Percentiles rank a stretch among this genome's conserved stretches.
Evolutionary conservation across 1,140 invertebrate genomes (phyloP).

Genomic region (Cydia strobilella): DNA sequence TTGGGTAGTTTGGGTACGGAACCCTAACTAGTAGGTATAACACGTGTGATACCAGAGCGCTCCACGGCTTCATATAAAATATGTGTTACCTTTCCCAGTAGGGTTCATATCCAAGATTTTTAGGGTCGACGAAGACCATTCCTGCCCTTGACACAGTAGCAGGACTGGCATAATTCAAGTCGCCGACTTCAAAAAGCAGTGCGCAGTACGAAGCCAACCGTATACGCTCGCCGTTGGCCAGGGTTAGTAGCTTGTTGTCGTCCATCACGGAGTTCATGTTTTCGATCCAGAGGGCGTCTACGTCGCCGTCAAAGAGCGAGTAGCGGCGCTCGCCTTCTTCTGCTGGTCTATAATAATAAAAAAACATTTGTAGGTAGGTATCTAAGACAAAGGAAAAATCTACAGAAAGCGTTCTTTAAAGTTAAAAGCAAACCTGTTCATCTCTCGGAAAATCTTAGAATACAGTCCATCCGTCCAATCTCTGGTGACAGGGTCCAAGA

Average conservation of each 20-base stretch:
- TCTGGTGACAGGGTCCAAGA: conserved; percentile 89
- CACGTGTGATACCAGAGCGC: too few relatives aligned
- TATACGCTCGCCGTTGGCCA: conserved; percentile 95
- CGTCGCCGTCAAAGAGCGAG: conserved; percentile 95
- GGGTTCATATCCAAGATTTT: conserved; percentile 92
- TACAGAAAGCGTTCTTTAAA: background rate
- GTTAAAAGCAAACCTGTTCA: conserved; percentile 84
- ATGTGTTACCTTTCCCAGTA: conserved; percentile 89
- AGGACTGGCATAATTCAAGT: conserved; percentile 94
- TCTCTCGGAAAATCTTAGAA: conserved; percentile 94
- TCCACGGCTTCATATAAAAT: too few relatives aligned
- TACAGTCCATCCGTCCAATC: conserved; percentile 96
- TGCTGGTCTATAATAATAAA: conserved; percentile 60
- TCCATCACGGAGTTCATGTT: conserved; percentile 99
- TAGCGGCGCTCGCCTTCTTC: conserved; percentile 87
- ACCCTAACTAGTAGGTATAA: too few relatives aligned
- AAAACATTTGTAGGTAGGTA: background rate
- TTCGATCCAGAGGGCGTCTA: conserved; percentile 96
- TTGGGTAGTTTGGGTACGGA: too few relatives aligned
- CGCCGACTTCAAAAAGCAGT: conserved; percentile 93
- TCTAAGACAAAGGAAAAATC: background rate
- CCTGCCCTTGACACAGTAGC: conserved; percentile 94
- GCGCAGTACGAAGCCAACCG: conserved; percentile 89
- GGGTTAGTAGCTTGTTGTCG: conserved; percentile 93
- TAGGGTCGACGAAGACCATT: conserved; percentile 96